Evolutionary conservation across 2,797 vertebrate species (phyloP).

Genomic region (Cyclura pinguis): DNA sequence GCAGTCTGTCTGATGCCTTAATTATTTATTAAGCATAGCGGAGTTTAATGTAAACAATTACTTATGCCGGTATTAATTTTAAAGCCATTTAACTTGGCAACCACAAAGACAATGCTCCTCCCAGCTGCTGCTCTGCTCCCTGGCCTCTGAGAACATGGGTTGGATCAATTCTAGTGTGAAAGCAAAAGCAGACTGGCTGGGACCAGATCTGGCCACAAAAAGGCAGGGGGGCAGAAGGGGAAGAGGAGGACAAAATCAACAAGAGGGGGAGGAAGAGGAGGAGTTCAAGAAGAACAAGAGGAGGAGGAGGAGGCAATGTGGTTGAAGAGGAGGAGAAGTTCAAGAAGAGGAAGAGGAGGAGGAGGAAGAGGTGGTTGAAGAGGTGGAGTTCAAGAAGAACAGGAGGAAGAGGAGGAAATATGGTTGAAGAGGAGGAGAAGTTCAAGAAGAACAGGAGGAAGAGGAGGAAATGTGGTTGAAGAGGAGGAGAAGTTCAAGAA

Average conservation of each 20-base stretch:
- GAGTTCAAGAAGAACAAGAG: background rate
- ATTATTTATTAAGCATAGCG: conserved; percentile 35
- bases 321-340: too few relatives aligned
- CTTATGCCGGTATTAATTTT: conserved; percentile 16
- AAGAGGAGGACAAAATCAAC: too few relatives aligned
- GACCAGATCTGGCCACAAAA: background rate
- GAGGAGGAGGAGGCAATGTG: background rate
- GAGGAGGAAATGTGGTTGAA: too few relatives aligned
- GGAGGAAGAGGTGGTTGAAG: background rate
- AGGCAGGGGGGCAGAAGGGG: too few relatives aligned
- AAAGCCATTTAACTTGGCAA: background rate
- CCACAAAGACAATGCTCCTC: background rate
- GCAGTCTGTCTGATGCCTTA: background rate
- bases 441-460: too few relatives aligned
- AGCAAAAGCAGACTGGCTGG: too few relatives aligned
- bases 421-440: too few relatives aligned
- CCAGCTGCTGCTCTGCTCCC: background rate
- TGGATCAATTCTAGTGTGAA: too few relatives aligned
- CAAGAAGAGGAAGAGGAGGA: background rate
- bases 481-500: too few relatives aligned
- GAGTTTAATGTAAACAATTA: conserved; percentile 36
- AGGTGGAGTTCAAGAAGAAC: too few relatives aligned
- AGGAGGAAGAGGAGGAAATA: too few relatives aligned
- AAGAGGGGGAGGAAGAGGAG: too few relatives aligned
- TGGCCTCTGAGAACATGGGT: fast-evolving